Evolutionary conservation across 2,113 vertebrate genomes (phyloP), one percentile per base, ranked within the genome.

Genomic region (Probosciger aterrimus): DNA sequence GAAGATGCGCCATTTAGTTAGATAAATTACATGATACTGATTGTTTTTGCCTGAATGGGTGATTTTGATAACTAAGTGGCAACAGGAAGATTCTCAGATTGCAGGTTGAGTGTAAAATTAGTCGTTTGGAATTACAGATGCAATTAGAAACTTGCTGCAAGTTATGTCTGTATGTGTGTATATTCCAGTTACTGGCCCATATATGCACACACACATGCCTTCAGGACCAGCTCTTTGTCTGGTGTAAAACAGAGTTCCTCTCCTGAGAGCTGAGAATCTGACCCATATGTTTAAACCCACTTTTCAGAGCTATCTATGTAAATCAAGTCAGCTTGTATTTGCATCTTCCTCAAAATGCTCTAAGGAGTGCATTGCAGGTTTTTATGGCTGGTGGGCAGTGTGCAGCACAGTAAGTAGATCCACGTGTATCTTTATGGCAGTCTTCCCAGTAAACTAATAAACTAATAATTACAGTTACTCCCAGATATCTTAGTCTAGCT

Each of bases 81-180:
- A 90, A 78, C 39, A 73, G 11, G 28, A 86, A 71, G 47, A 55
- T 37, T 78, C 39, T 86, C 64, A 82, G 49, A 88, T 78, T 75
- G 39, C 44, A 88, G 24, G 60, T 22, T n/a, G 35, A 78, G 43
- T 41, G 11, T 69, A 81, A 96, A 93, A 90, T 90, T 71, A 57
- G 47, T 41, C 11, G n/a, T 90, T 85, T 85, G 30, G 23, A 88
- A 63, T 80, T 87, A 82, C 14, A 71, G 50, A 76, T 52, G 35
- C 39, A 78, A 82, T 87, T 84, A 84, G 64, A 91, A 96, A 64
- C 30, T 95, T 91, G 24, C n/a, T 79, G 28, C 2, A 3, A 71
- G 17, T 82, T 60, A 65, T 13, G 33, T 35, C 35, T 59, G 2
- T 33, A 8, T 67, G 25, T 60, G 24, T 6, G 1, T 67, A 25